These are phyloP conservation scores for Callocephalon fimbriatum DNA, from an alignment of 2,113 vertebrate species.

Conservation along the genomic window DNA sequence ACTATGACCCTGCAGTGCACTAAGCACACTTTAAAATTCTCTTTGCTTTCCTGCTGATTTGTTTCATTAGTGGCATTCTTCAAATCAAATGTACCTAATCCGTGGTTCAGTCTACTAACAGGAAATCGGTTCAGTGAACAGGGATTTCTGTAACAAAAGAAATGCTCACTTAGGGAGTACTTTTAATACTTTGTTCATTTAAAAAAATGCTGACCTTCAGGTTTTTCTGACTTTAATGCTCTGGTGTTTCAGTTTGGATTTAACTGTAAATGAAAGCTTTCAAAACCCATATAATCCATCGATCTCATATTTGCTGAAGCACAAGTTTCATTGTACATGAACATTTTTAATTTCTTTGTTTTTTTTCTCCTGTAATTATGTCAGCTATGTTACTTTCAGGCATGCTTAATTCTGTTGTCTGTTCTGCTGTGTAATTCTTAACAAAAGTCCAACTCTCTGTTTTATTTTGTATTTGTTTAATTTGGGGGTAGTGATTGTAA, in stretches of 20 bases:
- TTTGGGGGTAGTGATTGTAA: neutral
- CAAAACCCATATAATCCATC: slow-evolving; percentile 72
- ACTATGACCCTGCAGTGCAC: slow-evolving; percentile 36
- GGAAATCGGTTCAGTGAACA: slow-evolving; percentile 76
- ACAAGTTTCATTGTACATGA: slow-evolving; percentile 64
- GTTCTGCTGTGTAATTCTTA: slow-evolving; percentile 17
- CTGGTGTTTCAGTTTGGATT: slow-evolving; percentile 76
- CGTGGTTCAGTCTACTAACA: slow-evolving; percentile 72
- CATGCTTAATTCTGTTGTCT: slow-evolving; percentile 30
- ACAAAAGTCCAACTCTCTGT: neutral
- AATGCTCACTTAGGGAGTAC: slow-evolving; percentile 72
- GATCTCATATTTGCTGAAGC: slow-evolving; percentile 75
- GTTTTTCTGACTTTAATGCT: slow-evolving; percentile 72
- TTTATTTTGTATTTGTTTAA: neutral
- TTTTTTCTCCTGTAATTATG: slow-evolving; percentile 57
- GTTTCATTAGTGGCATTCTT: slow-evolving; percentile 78
- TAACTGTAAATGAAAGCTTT: slow-evolving; percentile 75
- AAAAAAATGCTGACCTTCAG: slow-evolving; percentile 71
- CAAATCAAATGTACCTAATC: slow-evolving; percentile 79
- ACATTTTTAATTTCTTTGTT: slow-evolving; percentile 53
- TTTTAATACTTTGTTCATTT: slow-evolving; percentile 75
- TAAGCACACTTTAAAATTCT: slow-evolving; percentile 57
- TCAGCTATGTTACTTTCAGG: slow-evolving; percentile 47
- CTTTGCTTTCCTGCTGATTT: slow-evolving; percentile 71
- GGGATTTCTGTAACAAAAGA: slow-evolving; percentile 77